phyloP scores from a whole-genome alignment of 2,797 vertebrate genomes.

The Paramormyrops hopkinsi region DNA sequence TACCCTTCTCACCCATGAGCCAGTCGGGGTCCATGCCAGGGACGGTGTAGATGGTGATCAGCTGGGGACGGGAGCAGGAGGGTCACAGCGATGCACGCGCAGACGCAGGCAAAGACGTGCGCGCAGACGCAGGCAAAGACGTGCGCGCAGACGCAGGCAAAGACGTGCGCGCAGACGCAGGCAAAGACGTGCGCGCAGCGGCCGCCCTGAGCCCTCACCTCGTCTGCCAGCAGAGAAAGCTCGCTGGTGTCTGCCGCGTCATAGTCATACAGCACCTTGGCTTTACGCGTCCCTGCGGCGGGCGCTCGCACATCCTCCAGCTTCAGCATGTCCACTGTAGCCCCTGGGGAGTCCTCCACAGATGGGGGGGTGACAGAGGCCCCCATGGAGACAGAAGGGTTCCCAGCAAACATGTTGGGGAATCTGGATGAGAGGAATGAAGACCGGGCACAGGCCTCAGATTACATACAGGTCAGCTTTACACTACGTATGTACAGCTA shows the following conservation, averaged over 20 bases:
- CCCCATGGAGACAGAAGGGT: slow-evolving; percentile 50
- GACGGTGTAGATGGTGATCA: slow-evolving; percentile 90
- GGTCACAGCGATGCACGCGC: neutral
- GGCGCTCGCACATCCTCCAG: slow-evolving; percentile 80
- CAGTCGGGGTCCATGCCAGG: slow-evolving; percentile 95
- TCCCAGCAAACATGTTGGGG: slow-evolving; percentile 76
- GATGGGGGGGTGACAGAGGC: slow-evolving; percentile 45
- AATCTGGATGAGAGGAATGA: slow-evolving; percentile 51
- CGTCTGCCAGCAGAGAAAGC: slow-evolving; percentile 81
- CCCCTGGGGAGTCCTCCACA: slow-evolving; percentile 49
- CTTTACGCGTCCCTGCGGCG: slow-evolving; percentile 79
- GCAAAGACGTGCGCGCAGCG: neutral
- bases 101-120: neutral
- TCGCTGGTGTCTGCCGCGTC: slow-evolving; percentile 86
- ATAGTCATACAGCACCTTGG: slow-evolving; percentile 86
- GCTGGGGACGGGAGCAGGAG: slow-evolving; percentile 51
- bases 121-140: neutral
- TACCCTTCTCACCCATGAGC: slow-evolving; percentile 87
- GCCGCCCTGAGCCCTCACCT: slow-evolving; percentile 60
- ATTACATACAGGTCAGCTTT: neutral
- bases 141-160: neutral
- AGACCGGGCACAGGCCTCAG: neutral
- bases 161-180: neutral
- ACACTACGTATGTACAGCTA: neutral
- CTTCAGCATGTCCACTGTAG: slow-evolving; percentile 59